A percentile compares a stretch with the other conserved stretches of the same genome.
Conservation (phyloP, 2,888 invertebrate species). For the Girardia tigrina region DNA sequence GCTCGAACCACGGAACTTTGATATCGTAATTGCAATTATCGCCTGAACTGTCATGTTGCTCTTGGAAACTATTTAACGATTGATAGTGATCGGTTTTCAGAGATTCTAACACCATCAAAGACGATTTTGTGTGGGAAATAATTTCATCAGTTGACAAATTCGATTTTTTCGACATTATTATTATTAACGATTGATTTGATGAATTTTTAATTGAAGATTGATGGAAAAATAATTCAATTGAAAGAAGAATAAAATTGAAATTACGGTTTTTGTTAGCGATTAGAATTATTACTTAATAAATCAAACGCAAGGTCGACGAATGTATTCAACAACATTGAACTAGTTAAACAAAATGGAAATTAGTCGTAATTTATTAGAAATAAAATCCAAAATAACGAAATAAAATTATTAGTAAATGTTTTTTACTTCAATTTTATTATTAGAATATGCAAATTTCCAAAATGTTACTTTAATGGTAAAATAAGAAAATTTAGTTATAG, state of each 20-base stretch:
- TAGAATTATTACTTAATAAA: background rate
- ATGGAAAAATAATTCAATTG: too few relatives aligned
- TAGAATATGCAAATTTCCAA: too few relatives aligned
- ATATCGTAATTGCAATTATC: background rate
- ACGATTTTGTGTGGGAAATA: slow-evolving; percentile 16
- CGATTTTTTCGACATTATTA: background rate
- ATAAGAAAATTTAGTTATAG: too few relatives aligned
- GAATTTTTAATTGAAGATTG: too few relatives aligned
- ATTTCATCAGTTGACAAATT: slow-evolving; percentile 28
- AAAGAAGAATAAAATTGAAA: too few relatives aligned
- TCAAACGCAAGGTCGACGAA: background rate
- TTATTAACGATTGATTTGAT: too few relatives aligned
- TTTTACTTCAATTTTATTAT: too few relatives aligned
- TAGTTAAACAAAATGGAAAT: background rate
- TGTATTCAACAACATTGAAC: background rate
- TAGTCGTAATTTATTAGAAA: too few relatives aligned
- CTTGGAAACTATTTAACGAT: background rate
- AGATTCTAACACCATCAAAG: slow-evolving; percentile 28
- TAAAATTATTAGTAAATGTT: too few relatives aligned
- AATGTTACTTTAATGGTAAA: too few relatives aligned
- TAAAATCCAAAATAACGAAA: too few relatives aligned
- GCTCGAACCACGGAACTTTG: slow-evolving; percentile 71
- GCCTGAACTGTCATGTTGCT: background rate
- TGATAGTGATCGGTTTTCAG: slow-evolving; percentile 10
- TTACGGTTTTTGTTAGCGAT: too few relatives aligned